These are phyloP conservation scores for Rhinoderma darwinii DNA, from an alignment of 2,113 vertebrate species.

Conservation along the genomic window DNA sequence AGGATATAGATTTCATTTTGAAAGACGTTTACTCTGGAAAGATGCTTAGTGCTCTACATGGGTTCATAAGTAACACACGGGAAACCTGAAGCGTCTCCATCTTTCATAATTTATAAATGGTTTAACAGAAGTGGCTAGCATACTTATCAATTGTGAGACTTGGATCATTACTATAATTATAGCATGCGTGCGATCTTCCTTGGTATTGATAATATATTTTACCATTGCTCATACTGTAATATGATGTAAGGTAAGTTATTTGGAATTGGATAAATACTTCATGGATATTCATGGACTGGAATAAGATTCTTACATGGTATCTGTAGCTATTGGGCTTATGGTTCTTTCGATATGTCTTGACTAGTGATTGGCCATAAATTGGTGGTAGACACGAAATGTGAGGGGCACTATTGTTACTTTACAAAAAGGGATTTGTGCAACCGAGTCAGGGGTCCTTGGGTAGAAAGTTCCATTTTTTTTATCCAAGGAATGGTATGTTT, in stretches of 20 bases:
- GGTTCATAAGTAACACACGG: background rate
- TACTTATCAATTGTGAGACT: background rate
- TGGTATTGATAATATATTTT: background rate
- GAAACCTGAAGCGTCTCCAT: conserved; percentile 4
- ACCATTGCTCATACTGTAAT: background rate
- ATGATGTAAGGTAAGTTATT: background rate
- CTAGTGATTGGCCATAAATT: no score
- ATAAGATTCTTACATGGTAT: background rate
- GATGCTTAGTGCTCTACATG: background rate
- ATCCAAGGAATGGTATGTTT: no score
- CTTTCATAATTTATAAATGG: conserved; percentile 35
- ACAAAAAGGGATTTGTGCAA: no score
- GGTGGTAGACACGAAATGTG: no score
- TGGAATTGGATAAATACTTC: background rate
- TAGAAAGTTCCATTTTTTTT: no score
- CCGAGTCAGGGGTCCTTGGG: no score
- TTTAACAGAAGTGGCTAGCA: background rate
- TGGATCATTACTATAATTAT: conserved; percentile 18
- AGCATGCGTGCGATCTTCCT: conserved; percentile 7
- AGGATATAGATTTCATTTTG: background rate
- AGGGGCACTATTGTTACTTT: no score
- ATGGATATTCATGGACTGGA: background rate
- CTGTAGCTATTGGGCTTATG: background rate
- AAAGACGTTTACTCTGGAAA: background rate
- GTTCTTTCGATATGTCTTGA: background rate